A percentile compares a stretch with the other conserved stretches of the same genome.
phyloP scores from a whole-genome alignment of 2,888 invertebrate species.

The Drosophila colorata region DNA sequence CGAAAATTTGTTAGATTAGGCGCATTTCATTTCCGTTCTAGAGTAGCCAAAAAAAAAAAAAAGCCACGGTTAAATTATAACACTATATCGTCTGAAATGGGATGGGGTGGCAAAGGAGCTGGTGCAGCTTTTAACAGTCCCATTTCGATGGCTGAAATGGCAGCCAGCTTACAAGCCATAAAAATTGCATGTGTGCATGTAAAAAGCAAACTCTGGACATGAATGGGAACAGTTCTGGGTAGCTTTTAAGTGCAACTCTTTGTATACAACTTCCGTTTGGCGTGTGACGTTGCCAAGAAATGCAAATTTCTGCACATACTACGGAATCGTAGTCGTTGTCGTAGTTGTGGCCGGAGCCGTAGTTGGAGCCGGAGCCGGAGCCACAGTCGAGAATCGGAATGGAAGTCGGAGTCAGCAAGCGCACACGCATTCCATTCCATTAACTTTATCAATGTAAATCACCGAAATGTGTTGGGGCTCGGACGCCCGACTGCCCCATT shows the following conservation, averaged over 20 bases:
- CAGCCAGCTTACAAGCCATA: constrained; percentile 70
- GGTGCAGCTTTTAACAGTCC: constrained; percentile 34
- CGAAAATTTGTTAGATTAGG: constrained; percentile 82
- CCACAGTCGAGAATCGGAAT: constrained; percentile 42
- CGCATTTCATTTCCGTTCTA: constrained; percentile 69
- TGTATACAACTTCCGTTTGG: constrained; percentile 79
- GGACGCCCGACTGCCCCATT: constrained; percentile 47
- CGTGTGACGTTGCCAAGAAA: constrained; percentile 70
- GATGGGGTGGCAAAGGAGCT: background rate
- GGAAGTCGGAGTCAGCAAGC: constrained; percentile 67
- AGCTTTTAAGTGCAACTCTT: constrained; percentile 78
- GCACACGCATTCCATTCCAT: constrained; percentile 78
- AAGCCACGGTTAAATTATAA: constrained; percentile 20
- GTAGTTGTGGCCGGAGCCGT: constrained; percentile 11
- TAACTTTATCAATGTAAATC: constrained; percentile 80
- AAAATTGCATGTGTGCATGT: constrained; percentile 74
- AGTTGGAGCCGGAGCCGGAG: constrained; percentile 12
- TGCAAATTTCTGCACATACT: constrained; percentile 74
- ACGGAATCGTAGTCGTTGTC: constrained; percentile 21
- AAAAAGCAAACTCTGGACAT: constrained; percentile 50
- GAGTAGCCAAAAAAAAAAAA: constrained; percentile 40
- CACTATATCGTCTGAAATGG: constrained; percentile 20
- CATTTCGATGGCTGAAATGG: constrained; percentile 63
- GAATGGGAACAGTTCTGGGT: constrained; percentile 67
- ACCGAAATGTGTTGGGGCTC: constrained; percentile 67